A percentile compares a stretch with the other conserved stretches of the same genome.
Conservation (phyloP, 2,113 vertebrate species). For the Campylomormyrus tamandua region DNA sequence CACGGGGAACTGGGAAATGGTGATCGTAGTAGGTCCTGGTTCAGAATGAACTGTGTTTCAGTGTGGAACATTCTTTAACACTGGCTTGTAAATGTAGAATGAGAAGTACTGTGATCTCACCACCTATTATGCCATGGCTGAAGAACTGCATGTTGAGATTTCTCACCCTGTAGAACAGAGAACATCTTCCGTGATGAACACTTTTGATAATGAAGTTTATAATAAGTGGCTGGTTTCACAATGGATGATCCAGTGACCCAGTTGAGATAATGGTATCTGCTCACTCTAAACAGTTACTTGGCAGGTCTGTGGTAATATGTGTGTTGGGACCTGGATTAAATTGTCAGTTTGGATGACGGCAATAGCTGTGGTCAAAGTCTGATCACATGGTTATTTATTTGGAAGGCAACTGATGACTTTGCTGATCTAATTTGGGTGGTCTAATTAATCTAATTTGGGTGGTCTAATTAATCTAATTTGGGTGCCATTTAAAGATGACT, state of each 20-base stretch:
- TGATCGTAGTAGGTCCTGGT: not conserved
- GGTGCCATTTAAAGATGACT: not conserved
- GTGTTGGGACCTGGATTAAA: not conserved
- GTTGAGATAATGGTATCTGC: not conserved
- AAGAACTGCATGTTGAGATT: not conserved
- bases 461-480: not conserved
- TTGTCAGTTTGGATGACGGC: not conserved
- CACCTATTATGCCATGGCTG: not conserved
- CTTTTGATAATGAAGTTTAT: not conserved
- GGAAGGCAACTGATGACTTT: not conserved
- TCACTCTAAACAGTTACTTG: not conserved
- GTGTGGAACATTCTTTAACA: not conserved
- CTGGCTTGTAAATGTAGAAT: not conserved
- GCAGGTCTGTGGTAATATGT: not conserved
- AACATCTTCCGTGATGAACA: not conserved
- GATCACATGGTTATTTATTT: not conserved
- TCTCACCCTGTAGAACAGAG: not conserved
- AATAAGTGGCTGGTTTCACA: not conserved
- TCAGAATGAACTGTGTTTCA: not conserved
- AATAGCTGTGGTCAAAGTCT: not conserved
- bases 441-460: too few species aligned
- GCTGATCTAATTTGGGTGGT: not conserved
- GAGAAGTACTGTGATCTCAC: not conserved
- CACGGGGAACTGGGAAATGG: not conserved
- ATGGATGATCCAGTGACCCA: not conserved